phyloP scores from a whole-genome alignment of 2,797 vertebrate genomes.

The Eulemur albifrons region DNA sequence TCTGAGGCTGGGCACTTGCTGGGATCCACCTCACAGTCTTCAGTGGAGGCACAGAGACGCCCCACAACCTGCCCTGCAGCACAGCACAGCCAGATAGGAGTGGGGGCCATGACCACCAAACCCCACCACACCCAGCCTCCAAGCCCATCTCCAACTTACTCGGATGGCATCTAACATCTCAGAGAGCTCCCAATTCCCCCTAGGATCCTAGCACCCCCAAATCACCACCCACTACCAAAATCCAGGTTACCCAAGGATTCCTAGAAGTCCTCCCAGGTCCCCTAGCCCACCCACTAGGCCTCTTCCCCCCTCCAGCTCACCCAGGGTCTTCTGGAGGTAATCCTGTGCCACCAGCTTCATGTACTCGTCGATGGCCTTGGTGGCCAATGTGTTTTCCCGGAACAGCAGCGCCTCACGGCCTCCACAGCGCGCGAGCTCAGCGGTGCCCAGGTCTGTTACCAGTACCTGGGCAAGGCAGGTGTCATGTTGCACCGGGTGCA shows the following conservation, averaged over 20 bases:
- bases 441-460: conserved; percentile 91
- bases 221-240: not conserved
- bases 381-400: conserved; percentile 96
- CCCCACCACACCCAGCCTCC: not conserved
- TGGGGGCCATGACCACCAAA: not conserved
- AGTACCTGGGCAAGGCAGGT: conserved; percentile 87
- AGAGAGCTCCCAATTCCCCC: not conserved
- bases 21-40: conserved; percentile 94
- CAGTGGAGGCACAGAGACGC: conserved; percentile 85
- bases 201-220: not conserved
- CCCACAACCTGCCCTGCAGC: conserved; percentile 89
- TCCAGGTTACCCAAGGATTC: not conserved
- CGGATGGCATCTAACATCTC: not conserved
- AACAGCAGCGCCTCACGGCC: conserved; percentile 94
- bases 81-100: conserved; percentile 6
- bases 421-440: conserved; percentile 93
- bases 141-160: not conserved
- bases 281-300: not conserved
- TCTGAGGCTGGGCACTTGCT: conserved; percentile 88
- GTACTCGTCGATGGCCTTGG: conserved; percentile 98
- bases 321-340: conserved; percentile 94
- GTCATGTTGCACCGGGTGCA: not conserved
- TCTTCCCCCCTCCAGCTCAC: conserved; percentile 76
- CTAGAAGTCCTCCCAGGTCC: not conserved
- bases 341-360: conserved; percentile 98